Base-by-base conservation (phyloP, 2,797 vertebrate species). In the Galaxias olidus region DNA sequence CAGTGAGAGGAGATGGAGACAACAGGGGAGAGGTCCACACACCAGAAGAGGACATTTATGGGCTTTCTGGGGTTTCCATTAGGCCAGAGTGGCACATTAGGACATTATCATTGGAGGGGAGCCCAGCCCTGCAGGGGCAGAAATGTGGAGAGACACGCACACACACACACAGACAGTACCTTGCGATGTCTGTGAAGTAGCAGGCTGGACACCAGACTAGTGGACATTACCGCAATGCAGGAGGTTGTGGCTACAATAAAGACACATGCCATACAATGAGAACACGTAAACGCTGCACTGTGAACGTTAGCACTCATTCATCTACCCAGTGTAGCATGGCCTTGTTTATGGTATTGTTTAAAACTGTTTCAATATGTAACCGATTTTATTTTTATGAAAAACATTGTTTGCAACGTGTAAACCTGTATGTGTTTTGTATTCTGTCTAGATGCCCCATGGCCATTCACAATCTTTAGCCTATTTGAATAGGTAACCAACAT, bases 201-300 rank as follows among this genome's bases (percentile, higher is more conserved):
- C 54, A 98, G 92, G 0, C 92, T 88, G 0, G 96, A 90, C 8
- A 93, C 81, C 20, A 98, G 80, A 19, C 88, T 86, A 4, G 93
- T 95, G 14, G 94, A 89, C 86, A 85, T 98, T 84, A 95, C 60
- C 0, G 95, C 92, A 0, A 88, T 92, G 81, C 92, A 93, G 43
- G 86, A 84, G 1, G 87, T 75, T 0, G 86, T 80, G 10, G 93
- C 97, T 98, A 75, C 8, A 79, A 60, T 68, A 10, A 59, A 1
- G 12, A 19, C n/a, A 44, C 19, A 68, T 14, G 19, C 8, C 41
- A 45, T 4, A 20, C 18, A 66, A 41, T 8, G 8, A 14, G 2
- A 14, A 47, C n/a, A n/a, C n/a, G n/a, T n/a, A 8, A 47, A 10
- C 9, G 13, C 10, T 2, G 3, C 8, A 10, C 8, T 10, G 45